phyloP scores from a whole-genome alignment of 2,888 invertebrate genomes.

The Ligdia adustata region DNA sequence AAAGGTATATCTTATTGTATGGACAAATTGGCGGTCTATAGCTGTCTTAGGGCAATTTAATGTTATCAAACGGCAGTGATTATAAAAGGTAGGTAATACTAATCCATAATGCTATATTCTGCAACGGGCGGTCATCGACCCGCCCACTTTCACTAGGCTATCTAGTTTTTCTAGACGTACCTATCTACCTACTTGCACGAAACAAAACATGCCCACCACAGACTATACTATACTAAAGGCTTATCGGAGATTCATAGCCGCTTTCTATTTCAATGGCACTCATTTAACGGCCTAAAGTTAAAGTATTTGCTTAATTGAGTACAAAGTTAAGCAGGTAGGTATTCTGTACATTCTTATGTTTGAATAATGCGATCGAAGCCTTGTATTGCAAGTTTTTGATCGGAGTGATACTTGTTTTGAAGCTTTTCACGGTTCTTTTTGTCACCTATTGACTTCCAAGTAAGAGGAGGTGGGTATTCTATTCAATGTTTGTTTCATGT shows the following conservation, averaged over 20 bases:
- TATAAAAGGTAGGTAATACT: not conserved
- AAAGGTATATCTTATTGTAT: no score
- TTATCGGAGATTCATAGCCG: slow-evolving; percentile 12
- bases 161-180: slow-evolving; percentile 42
- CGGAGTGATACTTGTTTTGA: no score
- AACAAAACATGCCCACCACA: slow-evolving; percentile 18
- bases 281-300: not conserved
- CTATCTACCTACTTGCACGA: slow-evolving; percentile 16
- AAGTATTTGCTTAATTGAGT: not conserved
- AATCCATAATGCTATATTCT: not conserved
- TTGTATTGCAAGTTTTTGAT: no score
- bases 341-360: no score
- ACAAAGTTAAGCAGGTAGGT: not conserved
- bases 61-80: not conserved
- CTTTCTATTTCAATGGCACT: slow-evolving; percentile 17
- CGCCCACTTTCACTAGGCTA: slow-evolving; percentile 43
- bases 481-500: no score
- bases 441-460: no score
- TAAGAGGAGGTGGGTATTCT: no score
- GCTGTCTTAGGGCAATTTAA: no score
- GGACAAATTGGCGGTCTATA: no score
- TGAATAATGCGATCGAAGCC: no score
- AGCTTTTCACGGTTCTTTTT: no score
- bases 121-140: slow-evolving; percentile 33
- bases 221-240: not conserved